Percentiles rank a stretch among this genome's conserved stretches.
Conservation (phyloP, 2,888 invertebrate genomes). For the Chaetoderma sp. region DNA sequence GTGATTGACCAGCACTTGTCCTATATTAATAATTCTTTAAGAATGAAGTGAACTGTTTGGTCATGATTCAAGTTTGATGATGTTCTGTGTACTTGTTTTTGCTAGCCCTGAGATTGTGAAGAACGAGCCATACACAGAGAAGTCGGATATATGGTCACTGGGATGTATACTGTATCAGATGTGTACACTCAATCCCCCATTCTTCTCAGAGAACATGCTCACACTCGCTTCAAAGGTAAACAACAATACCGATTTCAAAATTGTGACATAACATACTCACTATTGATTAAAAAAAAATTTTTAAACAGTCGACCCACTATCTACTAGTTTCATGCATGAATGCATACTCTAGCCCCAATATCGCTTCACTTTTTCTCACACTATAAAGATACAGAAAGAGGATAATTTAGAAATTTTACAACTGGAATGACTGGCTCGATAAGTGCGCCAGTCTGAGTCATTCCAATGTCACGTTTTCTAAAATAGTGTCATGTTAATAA, state of each 20-base stretch:
- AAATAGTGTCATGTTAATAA: no score
- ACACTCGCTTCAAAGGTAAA: slow-evolving; percentile 67
- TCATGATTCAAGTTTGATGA: background rate
- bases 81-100: slow-evolving; percentile 14
- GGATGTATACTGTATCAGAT: slow-evolving; percentile 71
- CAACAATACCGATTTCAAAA: background rate
- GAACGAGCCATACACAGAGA: slow-evolving; percentile 70
- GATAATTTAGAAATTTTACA: no score
- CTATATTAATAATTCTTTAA: background rate
- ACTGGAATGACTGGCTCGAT: no score
- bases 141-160: slow-evolving; percentile 71
- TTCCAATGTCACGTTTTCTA: no score
- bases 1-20: no score
- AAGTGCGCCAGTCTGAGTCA: no score
- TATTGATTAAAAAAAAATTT: no score
- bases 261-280: background rate
- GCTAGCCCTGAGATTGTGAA: slow-evolving; percentile 70
- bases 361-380: no score
- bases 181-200: slow-evolving; percentile 69
- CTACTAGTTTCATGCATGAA: no score
- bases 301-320: no score
- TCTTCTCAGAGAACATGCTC: slow-evolving; percentile 69
- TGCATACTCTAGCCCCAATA: no score
- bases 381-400: no score
- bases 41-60: background rate